Conservation (phyloP, 2,113 vertebrate genomes). For the Solea senegalensis region DNA sequence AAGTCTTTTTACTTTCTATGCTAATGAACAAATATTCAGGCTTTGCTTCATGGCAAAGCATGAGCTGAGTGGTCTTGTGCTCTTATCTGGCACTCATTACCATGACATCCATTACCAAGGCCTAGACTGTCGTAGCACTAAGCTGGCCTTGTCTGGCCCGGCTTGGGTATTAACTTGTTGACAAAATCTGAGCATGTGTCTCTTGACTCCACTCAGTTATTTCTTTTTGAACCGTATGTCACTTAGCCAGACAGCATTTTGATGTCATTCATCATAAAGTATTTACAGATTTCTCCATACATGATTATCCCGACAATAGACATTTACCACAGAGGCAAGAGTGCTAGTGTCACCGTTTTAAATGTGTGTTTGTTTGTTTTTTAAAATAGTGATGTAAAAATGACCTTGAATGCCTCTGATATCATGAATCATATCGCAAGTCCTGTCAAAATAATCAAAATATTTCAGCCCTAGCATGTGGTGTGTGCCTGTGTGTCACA, state of each 20-base stretch:
- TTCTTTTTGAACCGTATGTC: background rate
- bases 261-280: too few species aligned
- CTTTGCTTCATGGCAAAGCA: background rate
- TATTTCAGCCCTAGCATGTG: too few species aligned
- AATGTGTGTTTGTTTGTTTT: too few species aligned
- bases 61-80: constrained; percentile 7
- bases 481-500: too few species aligned
- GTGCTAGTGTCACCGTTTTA: too few species aligned
- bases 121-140: constrained; percentile 22
- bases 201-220: constrained; percentile 16
- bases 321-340: too few species aligned
- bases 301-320: too few species aligned
- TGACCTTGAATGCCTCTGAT: background rate
- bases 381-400: too few species aligned
- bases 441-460: too few species aligned
- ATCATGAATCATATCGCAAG: background rate
- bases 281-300: too few species aligned
- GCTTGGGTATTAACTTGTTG: constrained; percentile 60
- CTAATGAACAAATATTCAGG: background rate
- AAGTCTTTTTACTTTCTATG: background rate
- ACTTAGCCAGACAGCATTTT: too few species aligned
- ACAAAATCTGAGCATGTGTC: constrained; percentile 14
- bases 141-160: constrained; percentile 51
- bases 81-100: constrained; percentile 36
- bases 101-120: background rate